Evolutionary conservation across 2,113 vertebrate genomes (phyloP).

Genomic region (Megalops atlanticus): DNA sequence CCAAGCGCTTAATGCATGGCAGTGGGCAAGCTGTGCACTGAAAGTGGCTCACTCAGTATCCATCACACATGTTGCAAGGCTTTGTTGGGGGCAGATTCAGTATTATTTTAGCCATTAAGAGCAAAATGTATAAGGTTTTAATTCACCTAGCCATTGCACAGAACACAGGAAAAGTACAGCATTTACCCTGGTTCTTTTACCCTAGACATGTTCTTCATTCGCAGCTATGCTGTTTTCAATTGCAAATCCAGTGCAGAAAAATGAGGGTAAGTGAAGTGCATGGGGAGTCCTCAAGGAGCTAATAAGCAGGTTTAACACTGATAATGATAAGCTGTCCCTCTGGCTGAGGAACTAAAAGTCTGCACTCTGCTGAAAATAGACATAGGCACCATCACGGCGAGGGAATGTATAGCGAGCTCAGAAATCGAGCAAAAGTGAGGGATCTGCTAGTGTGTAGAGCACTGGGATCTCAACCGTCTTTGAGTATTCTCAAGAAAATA

Average conservation of each 20-base stretch:
- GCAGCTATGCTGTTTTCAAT: background rate
- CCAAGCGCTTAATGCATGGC: background rate
- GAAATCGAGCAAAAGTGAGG: constrained; percentile 61
- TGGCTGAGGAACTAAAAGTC: constrained; percentile 64
- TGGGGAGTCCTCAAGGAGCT: constrained; percentile 61
- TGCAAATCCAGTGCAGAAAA: background rate
- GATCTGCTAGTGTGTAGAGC: constrained; percentile 64
- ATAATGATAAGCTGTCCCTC: constrained; percentile 75
- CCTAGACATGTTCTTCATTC: background rate
- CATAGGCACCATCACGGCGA: background rate
- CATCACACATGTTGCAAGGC: background rate
- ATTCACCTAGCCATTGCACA: background rate
- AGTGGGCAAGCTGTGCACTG: background rate
- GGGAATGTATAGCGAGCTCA: constrained; percentile 42
- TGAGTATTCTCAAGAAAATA: constrained; percentile 61
- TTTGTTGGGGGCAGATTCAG: background rate
- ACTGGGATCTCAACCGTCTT: constrained; percentile 56
- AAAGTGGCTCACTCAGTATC: background rate
- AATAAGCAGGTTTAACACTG: constrained; percentile 75
- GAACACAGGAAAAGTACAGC: background rate
- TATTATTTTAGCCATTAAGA: background rate
- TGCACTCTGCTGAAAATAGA: constrained; percentile 34
- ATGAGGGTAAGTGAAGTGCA: constrained; percentile 4
- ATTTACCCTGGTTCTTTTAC: background rate
- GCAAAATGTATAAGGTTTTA: background rate